phyloP scores from a whole-genome alignment of 2,888 invertebrate genomes.

The Acanthosoma haemorrhoidale region DNA sequence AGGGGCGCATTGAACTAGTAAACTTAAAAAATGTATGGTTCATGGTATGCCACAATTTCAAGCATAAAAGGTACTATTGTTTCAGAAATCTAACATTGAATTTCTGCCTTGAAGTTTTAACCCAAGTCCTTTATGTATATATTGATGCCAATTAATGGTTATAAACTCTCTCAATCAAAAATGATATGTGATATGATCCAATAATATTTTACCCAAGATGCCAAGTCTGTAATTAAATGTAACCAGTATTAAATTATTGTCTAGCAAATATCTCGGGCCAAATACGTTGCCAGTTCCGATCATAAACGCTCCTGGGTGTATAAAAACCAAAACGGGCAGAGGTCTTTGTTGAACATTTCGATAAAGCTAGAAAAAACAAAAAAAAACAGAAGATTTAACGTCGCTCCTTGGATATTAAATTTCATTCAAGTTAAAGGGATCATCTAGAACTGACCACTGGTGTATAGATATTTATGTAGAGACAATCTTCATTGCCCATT shows the following conservation, averaged over 20 bases:
- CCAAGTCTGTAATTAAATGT: slow-evolving; percentile 9
- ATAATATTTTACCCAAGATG: neutral
- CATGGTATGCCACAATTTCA: too few species aligned
- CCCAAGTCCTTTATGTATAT: too few species aligned
- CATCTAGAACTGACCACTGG: neutral
- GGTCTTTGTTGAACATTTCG: neutral
- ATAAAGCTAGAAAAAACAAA: neutral
- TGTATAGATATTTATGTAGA: slow-evolving; percentile 5
- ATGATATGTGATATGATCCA: neutral
- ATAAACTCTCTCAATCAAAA: too few species aligned
- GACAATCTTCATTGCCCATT: slow-evolving; percentile 4
- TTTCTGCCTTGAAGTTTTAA: too few species aligned
- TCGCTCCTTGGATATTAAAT: too few species aligned
- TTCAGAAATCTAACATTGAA: too few species aligned
- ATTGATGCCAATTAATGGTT: too few species aligned
- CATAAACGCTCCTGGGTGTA: slow-evolving; percentile 3
- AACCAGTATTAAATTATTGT: neutral
- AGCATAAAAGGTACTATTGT: too few species aligned
- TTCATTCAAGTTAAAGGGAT: neutral
- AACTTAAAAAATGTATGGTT: too few species aligned
- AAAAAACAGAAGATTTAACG: too few species aligned
- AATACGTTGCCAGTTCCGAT: neutral
- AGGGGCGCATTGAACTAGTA: too few species aligned
- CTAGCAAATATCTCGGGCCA: neutral
- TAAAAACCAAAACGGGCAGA: neutral